Percentiles rank a stretch among this genome's conserved stretches.
Conservation (phyloP, 2,888 invertebrate genomes). For the Drosophila fungiperda region DNA sequence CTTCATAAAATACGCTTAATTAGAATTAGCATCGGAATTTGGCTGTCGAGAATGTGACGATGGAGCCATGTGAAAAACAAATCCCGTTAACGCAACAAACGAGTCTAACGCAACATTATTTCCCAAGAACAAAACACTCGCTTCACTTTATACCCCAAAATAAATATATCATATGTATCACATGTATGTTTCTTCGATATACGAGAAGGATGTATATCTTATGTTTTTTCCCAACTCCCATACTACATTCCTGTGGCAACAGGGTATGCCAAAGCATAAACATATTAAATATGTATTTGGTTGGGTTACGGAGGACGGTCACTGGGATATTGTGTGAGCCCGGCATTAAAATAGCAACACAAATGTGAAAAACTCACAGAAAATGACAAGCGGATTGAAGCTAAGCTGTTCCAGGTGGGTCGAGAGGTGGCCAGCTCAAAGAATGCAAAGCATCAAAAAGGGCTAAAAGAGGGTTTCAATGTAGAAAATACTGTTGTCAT, state of each 20-base stretch:
- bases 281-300: conserved; percentile 5
- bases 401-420: conserved; percentile 8
- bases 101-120: background rate
- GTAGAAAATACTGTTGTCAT: conserved; percentile 1
- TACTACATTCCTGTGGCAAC: background rate
- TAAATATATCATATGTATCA: background rate
- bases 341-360: conserved; percentile 21
- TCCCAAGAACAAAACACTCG: background rate
- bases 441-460: background rate
- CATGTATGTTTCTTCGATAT: background rate
- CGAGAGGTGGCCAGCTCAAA: conserved; percentile 4
- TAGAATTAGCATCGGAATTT: conserved; percentile 69
- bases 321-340: background rate
- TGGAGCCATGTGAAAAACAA: conserved; percentile 18
- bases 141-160: background rate
- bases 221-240: background rate
- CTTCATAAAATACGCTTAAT: conserved; percentile 72
- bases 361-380: conserved; percentile 41
- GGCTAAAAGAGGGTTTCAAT: background rate
- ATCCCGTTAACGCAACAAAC: conserved; percentile 9
- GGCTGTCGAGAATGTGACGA: conserved; percentile 34
- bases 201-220: background rate
- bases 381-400: conserved; percentile 49
- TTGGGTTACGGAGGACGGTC: conserved; percentile 2
- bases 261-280: conserved; percentile 1